Evolutionary conservation across 2,113 vertebrate species (phyloP).

Genomic region (Phyllopteryx taeniolatus): DNA sequence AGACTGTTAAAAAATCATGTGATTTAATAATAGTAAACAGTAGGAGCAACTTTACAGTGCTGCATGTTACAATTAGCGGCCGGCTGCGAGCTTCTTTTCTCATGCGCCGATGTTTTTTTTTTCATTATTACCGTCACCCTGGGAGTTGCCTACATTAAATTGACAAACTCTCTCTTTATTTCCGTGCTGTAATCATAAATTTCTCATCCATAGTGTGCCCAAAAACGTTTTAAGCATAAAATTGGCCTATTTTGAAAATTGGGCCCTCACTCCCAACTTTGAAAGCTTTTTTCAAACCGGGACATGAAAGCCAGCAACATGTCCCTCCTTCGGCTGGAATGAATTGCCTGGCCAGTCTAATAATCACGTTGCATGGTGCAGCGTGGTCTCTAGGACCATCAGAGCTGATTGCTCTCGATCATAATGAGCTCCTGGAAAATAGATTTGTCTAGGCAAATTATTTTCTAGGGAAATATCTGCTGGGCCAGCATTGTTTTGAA

Average conservation of each 20-base stretch:
- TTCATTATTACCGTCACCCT: neutral
- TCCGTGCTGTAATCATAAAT: neutral
- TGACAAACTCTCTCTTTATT: neutral
- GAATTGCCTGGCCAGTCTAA: constrained; percentile 38
- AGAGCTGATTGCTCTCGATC: constrained; percentile 53
- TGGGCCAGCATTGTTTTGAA: constrained; percentile 17
- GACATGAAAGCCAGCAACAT: neutral
- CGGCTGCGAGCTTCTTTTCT: neutral
- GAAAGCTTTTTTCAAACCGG: neutral
- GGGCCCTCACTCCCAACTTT: neutral
- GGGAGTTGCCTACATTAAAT: neutral
- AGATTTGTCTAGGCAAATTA: constrained; percentile 57
- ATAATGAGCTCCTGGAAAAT: constrained; percentile 60
- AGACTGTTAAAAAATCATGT: neutral
- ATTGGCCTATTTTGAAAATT: neutral
- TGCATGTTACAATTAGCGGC: neutral
- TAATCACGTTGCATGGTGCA: constrained; percentile 39
- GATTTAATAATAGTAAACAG: constrained; percentile 1
- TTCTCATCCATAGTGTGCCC: neutral
- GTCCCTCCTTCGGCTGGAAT: constrained; percentile 10
- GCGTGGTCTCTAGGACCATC: constrained; percentile 37
- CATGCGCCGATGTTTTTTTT: neutral
- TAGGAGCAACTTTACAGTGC: neutral
- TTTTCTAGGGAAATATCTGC: constrained; percentile 59
- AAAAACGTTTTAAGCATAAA: neutral